Conservation (phyloP, 2,113 vertebrate genomes). For the Hymenochirus boettgeri region DNA sequence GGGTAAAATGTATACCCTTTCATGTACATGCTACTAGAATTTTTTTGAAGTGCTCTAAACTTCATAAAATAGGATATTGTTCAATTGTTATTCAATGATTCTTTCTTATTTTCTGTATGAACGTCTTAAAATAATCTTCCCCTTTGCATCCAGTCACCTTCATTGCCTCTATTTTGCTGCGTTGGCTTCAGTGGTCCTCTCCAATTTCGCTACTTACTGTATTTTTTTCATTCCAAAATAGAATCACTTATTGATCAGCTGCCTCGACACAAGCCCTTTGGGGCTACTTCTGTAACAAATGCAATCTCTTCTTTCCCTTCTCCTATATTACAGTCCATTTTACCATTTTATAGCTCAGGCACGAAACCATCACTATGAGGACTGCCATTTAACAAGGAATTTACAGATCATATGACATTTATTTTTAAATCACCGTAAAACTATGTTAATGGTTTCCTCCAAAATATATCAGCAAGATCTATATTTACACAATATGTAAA, state of each 20-base stretch:
- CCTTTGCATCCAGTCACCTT: constrained; percentile 34
- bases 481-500: too few species aligned
- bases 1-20: too few species aligned
- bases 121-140: not conserved
- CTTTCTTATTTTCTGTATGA: too few species aligned
- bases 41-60: too few species aligned
- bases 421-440: too few species aligned
- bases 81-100: too few species aligned
- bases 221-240: constrained; percentile 40
- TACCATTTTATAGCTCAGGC: not conserved
- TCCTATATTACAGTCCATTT: not conserved
- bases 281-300: constrained; percentile 27
- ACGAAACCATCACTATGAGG: not conserved
- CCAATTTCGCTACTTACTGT: constrained; percentile 35
- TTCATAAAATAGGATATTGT: too few species aligned
- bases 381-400: not conserved
- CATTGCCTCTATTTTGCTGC: constrained; percentile 22
- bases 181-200: constrained; percentile 15
- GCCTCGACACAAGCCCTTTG: constrained; percentile 26
- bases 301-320: not conserved
- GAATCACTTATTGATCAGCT: constrained; percentile 38
- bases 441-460: too few species aligned
- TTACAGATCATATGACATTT: too few species aligned
- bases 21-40: too few species aligned
- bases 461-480: too few species aligned